Evolutionary conservation across 2,888 invertebrate genomes (phyloP), one percentile per base, ranked within the genome.

Genomic region (Hermaeophaga mercurialis): DNA sequence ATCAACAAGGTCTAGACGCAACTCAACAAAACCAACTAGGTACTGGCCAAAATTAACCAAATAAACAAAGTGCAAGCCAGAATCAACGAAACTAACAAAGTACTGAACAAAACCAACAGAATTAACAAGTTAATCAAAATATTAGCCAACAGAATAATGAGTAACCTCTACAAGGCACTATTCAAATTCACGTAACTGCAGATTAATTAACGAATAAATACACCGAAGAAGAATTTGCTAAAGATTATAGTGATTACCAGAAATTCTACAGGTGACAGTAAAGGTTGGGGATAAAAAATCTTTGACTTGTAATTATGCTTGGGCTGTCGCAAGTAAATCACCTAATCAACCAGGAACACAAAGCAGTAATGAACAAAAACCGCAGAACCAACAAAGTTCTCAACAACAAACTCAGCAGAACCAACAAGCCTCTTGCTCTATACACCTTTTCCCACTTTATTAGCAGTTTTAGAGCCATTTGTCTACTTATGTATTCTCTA

Each of bases 181-280:
- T 2, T 6, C 3, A 5, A 28, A 28, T 5, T 14, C 12, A 14
- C 11, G 4, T 14, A 12, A 5, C 6, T 4, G 9, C 5, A 1
- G 89, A 89, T 70, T 77, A 74, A 11, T 73, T 36, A 9, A 15
- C 15, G 1, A 36, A 15, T 36, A 15, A 36, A 36, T 36, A 17
- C 9, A 5, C 17, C 6, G 17, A 78, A 60, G 87, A 88, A 73
- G 91, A 91, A 43, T 91, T 88, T 73, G 82, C 86, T 69, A 83
- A 85, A 9, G 85, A 91, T 75, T 79, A 81, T 34, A 78, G 78
- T 38, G 82, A 90, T 69, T 91, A 91, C 70, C 84, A 81, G 58
- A 88, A 86, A 72, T 91, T 91, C 78, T 89, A 89, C 72, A 82
- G 90, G 64, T 91, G 1, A 83, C 87, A 55, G 90, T 89, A 44